Base-by-base conservation (phyloP, 2,888 invertebrate species). In the Eilema griseolum region DNA sequence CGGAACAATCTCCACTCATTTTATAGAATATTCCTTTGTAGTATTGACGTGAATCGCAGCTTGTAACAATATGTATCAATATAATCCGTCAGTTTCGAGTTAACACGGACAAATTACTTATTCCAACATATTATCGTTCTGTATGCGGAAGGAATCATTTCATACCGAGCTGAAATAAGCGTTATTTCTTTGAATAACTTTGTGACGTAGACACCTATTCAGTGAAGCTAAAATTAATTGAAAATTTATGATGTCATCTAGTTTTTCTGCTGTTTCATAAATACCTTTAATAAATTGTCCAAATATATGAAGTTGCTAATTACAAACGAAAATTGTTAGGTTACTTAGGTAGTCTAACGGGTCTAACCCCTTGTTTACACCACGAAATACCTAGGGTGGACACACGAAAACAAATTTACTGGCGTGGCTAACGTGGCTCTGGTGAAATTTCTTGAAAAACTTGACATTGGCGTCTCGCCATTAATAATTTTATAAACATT, bases 1-100 rank as follows among this genome's bases (percentile, higher is more conserved):
- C 66, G 66, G 28, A 16, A 46, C 61, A 37, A 23, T 61, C 67
- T 52, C 61, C 28, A 61, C 67, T 12, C 70, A 33, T 72, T 85
- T 76, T 86, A 87, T 86, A 86, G 37, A 61, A 52, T 33, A 37
- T 57, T 61, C 26, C 28, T 26, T 23, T 57, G 10, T 31, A 26
- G 56, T 66, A 65, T 28, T 86, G 87, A 87, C 87, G 89, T 79
- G 70, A 57, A 75, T 86, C 76, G 74, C 84, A 78, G 66, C 59
- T 52, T 73, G 71, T 81, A 84, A 89, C 85, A 70, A 56, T 67
- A 80, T 77, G 72, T 72, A 81, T 84, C 89, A 86, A 89, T 87
- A 89, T 87, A 85, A 81, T 72, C 75, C 56, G 67, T 70, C 67
- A 74, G 80, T 82, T 75, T 74, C 75, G 73, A 77, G 78, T 77